Percentiles rank a stretch among this genome's conserved stretches.
These are phyloP conservation scores for Denticeps clupeoides DNA, from an alignment of 2,797 vertebrate species.

Conservation along the genomic window DNA sequence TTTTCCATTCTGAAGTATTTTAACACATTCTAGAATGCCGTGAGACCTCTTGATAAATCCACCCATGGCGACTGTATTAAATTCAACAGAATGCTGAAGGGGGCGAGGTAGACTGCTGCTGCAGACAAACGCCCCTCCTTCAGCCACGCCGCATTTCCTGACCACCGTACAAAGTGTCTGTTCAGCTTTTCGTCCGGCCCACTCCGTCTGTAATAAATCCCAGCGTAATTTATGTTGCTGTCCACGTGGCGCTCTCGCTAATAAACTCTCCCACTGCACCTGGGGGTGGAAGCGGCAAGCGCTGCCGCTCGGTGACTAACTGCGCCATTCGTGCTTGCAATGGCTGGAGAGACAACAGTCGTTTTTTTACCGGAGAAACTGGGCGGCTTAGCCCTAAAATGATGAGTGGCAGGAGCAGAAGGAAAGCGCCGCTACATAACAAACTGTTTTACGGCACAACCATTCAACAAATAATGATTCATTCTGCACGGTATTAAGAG, in stretches of 20 bases:
- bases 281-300: neutral
- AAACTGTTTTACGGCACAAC: too few species aligned
- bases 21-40: too few species aligned
- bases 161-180: constrained; percentile 10
- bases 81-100: neutral
- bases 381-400: too few species aligned
- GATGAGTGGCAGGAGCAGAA: too few species aligned
- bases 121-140: constrained; percentile 5
- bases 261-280: constrained; percentile 31
- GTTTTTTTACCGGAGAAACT: neutral
- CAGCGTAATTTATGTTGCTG: constrained; percentile 34
- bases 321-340: neutral
- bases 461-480: too few species aligned
- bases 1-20: too few species aligned
- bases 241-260: constrained; percentile 32
- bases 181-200: constrained; percentile 20
- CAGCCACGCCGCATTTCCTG: neutral
- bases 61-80: too few species aligned
- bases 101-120: neutral
- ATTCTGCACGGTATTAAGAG: too few species aligned
- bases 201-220: constrained; percentile 30
- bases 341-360: neutral
- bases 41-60: too few species aligned
- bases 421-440: too few species aligned
- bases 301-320: constrained; percentile 9